Evolutionary conservation across 1,140 invertebrate genomes (phyloP), one percentile per base, ranked within the genome.

Genomic region (Ceratina japonica): DNA sequence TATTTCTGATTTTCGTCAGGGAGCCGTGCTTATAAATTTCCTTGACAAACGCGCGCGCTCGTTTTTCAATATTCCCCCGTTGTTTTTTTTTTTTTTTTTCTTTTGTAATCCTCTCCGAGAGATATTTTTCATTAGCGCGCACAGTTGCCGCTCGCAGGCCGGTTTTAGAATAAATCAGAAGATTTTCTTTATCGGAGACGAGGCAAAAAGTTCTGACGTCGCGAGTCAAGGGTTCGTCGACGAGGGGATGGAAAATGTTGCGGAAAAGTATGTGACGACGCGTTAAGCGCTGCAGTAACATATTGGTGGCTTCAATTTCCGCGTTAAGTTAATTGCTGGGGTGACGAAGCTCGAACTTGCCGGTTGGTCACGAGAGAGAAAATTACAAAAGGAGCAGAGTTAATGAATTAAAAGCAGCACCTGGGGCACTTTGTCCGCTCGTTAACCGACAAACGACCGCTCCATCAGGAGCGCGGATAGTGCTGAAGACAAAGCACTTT

Each of bases 401-500:
- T 74, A 74, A 74, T 56, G 72, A 74, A 74, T 74, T 74, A 64
- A 74, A 74, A 54, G 61, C 72, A 54, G 15, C 61, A 37, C 70
- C 59, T n/a, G 27, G 24, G 61, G 49, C 61, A 44, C 49, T 56
- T 74, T 64, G 61, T 56, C 24, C 27, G 61, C 27, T 56, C n/a
- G 72, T 64, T 74, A 54, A 37, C 61, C 61, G n/a, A 31, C 71
- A 54, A 56, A 74, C 72, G 27, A 56, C n/a, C n/a, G 24, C 8
- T 64, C n/a, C 64, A 54, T 64, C 51, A 22, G 51, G 51, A 52
- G 16, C 8, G 2, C 10, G 15, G 61, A 64, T 54, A 31, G 24
- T 4, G 24, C 51, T 64, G 7, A 31, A 31, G 27, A 31, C 27
- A 31, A 31, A 31, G 27, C 27, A 31, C 27, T 12, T 31, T 37